phyloP scores from a whole-genome alignment of 2,888 invertebrate species.

The Stenoptilia bipunctidactyla region DNA sequence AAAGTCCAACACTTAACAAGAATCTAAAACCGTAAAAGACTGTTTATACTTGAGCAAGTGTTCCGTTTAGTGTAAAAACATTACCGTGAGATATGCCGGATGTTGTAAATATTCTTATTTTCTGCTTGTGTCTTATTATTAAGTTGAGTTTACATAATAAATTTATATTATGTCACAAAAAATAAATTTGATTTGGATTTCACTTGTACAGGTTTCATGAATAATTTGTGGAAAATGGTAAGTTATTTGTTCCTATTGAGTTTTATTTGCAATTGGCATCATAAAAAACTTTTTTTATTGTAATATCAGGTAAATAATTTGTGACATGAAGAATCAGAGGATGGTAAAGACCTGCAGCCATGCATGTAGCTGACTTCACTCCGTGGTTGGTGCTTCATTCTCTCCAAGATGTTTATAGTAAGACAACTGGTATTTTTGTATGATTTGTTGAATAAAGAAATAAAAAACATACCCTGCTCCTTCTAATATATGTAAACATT shows the following conservation, averaged over 20 bases:
- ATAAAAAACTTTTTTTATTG: constrained; percentile 24
- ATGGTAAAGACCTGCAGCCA: constrained; percentile 4
- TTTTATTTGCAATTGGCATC: constrained; percentile 24
- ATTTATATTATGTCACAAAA: constrained; percentile 46
- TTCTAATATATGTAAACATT: background rate
- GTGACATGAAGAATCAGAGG: constrained; percentile 3
- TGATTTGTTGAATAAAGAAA: background rate
- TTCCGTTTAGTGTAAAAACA: constrained; percentile 38
- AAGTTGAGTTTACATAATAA: constrained; percentile 51
- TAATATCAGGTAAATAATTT: constrained; percentile 43
- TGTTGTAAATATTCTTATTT: constrained; percentile 62
- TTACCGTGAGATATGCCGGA: constrained; percentile 44
- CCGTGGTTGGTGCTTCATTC: constrained; percentile 13
- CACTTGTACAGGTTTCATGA: constrained; percentile 31
- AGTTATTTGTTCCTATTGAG: constrained; percentile 42
- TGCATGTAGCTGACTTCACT: constrained; percentile 1
- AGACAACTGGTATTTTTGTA: constrained; percentile 61
- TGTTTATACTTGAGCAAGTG: constrained; percentile 15
- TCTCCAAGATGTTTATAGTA: constrained; percentile 54
- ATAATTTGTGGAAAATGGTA: constrained; percentile 30
- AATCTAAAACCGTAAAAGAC: constrained; percentile 19
- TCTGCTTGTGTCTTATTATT: constrained; percentile 54
- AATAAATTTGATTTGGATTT: constrained; percentile 17
- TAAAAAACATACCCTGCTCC: background rate
- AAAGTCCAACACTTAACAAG: background rate